Evolutionary conservation across 1,140 invertebrate species (phyloP), one percentile per base, ranked within the genome.

Genomic region (Lanistes nyassanus): DNA sequence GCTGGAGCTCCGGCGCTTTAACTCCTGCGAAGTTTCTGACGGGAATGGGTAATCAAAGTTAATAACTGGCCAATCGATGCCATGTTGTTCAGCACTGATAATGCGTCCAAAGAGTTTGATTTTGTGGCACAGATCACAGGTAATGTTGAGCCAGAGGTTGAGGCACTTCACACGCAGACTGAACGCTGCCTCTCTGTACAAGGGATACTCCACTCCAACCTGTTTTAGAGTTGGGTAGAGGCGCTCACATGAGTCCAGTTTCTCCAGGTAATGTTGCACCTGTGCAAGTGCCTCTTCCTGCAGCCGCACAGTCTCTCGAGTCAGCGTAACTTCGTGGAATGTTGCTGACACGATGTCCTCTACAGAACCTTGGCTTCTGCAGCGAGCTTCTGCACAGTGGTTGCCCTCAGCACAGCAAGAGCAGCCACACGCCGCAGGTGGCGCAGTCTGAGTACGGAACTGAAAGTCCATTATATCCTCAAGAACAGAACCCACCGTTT

Each of bases 91-190:
- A 75, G 92, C 88, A 79, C 91, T 91, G 29, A 96, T 84, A 53
- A 96, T 92, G 88, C 93, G 93, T 0, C 94, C 94, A 73, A 97
- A 85, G 76, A 95, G 93, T 79, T 94, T 90, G 60, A 97, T 88
- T 85, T 95, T 96, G 34, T 96, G 90, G 78, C 94, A 92, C 87
- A 95, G 93, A 84, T 96, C 94, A 84, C 92, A 92, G 0, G 94
- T 96, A 87, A 96, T 94, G 87, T 97, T 98, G 84, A 94, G 95
- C 95, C 95, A 98, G 5, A 96, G 89, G 85, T 94, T 95, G 91
- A 98, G 93, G 7, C 95, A 93, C 85, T 92, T 94, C 9, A 95
- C 91, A 81, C 93, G 90, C 2, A 90, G 91, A 19, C 91, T 91
- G 86, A 95, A 95, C 72, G 92, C 90, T 34, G 90, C 82, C 77